These are phyloP conservation scores for Pipistrellus nathusii DNA, from an alignment of 2,797 vertebrate species.

Conservation along the genomic window DNA sequence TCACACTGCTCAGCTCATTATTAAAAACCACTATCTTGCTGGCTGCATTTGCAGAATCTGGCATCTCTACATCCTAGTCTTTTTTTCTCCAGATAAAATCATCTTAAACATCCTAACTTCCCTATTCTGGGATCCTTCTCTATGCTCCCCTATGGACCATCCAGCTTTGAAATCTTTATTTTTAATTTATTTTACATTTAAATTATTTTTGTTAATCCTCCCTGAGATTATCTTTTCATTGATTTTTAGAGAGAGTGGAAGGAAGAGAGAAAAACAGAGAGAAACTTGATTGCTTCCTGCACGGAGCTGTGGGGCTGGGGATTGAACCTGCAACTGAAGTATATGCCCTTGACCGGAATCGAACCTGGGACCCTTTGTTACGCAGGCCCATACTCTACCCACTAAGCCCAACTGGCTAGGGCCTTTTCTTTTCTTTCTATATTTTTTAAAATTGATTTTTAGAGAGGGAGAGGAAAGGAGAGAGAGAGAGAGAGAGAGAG, in stretches of 20 bases:
- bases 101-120: not conserved
- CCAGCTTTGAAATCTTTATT: not conserved
- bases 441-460: not conserved
- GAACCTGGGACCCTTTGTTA: no score
- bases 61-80: not conserved
- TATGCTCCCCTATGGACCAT: not conserved
- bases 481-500: not conserved
- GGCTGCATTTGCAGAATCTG: not conserved
- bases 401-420: no score
- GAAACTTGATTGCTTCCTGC: no score
- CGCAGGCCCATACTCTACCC: no score
- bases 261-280: no score
- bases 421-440: not conserved
- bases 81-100: not conserved
- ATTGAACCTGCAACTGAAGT: no score
- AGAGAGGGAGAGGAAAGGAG: not conserved
- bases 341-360: no score
- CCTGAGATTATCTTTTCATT: not conserved
- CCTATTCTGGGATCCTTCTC: not conserved
- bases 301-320: no score
- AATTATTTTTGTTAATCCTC: no score
- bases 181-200: not conserved
- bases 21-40: not conserved
- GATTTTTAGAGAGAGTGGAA: not conserved
- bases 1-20: not conserved